Evolutionary conservation across 2,888 invertebrate species (phyloP), one percentile per base, ranked within the genome.

Genomic region (Notodonta dromedarius): DNA sequence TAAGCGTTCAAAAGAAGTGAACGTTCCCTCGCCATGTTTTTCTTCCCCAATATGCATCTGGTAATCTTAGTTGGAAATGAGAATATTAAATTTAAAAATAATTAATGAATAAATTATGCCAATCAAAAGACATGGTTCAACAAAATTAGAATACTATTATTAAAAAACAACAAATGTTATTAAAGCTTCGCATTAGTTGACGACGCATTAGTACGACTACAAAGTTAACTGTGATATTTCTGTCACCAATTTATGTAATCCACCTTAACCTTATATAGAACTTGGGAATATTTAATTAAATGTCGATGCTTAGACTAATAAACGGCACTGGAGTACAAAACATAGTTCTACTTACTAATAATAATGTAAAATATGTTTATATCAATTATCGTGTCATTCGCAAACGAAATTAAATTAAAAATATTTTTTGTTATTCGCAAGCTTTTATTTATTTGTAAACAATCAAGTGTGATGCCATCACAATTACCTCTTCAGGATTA

Each of bases 301-400:
- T 72, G 64, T 71, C 69, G 65, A 71, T 63, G 74, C 71, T 79
- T 85, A 86, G 82, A 78, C 78, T 83, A 80, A 78, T 78, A 82
- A 65, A 79, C 80, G 81, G 89, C 90, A 90, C 89, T 88, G 82
- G 84, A 92, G 92, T 93, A 93, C 92, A 93, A 92, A 92, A 83
- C 77, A 78, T 82, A 77, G 82, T 66, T 76, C 71, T 70, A 69
- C 65, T 73, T 74, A 78, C 75, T 82, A 79, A 71, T 72, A 67
- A 72, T 72, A 71, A 76, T 76, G 73, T 79, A 68, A 72, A 73
- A 66, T 73, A 69, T 69, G 67, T 78, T 71, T 78, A 74, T 76
- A 84, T 81, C 84, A 83, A 83, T 82, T 85, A 84, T 82, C 75
- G 80, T 68, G 68, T 61, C 65, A 60, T 65, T 86, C 77, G 77